Evolutionary conservation across 2,113 vertebrate genomes (phyloP).

Genomic region (Gadus chalcogrammus): DNA sequence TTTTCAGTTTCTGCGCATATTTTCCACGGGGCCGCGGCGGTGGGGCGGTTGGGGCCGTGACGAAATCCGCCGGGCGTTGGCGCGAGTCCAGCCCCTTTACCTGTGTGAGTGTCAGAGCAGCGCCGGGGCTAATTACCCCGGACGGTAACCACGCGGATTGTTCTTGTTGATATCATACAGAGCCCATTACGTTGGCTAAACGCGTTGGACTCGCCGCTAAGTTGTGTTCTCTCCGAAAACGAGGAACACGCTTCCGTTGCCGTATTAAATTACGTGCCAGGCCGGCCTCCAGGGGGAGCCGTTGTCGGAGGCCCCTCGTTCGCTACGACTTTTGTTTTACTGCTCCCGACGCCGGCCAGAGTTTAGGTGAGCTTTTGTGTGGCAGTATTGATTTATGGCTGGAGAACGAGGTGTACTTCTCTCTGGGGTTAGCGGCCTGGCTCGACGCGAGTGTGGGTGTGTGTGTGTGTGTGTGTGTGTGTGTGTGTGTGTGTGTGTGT

Average conservation of each 20-base stretch:
- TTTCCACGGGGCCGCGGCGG: constrained; percentile 58
- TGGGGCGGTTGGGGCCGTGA: constrained; percentile 48
- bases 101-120: constrained; percentile 72
- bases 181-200: constrained; percentile 59
- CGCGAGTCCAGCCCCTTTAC: constrained; percentile 58
- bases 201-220: constrained; percentile 59
- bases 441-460: constrained; percentile 14
- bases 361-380: constrained; percentile 60
- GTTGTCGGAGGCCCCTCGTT: constrained; percentile 1
- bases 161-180: constrained; percentile 63
- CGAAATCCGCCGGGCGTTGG: constrained; percentile 57
- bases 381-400: constrained; percentile 63
- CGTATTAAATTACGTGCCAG: constrained; percentile 50
- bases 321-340: constrained; percentile 49
- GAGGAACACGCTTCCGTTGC: constrained; percentile 68
- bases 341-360: constrained; percentile 53
- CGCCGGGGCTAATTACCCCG: constrained; percentile 68
- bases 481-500: not conserved
- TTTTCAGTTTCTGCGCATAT: constrained; percentile 72
- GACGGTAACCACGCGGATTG: constrained; percentile 66
- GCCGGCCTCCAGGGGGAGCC: constrained; percentile 69
- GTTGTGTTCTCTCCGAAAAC: constrained; percentile 71
- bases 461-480: constrained; percentile 5
- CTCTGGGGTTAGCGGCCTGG: constrained; percentile 51
- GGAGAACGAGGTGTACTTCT: constrained; percentile 49